Percentiles rank a stretch among this genome's conserved stretches.
phyloP scores from a whole-genome alignment of 2,888 invertebrate genomes.

The Hyposoter dolosus region DNA sequence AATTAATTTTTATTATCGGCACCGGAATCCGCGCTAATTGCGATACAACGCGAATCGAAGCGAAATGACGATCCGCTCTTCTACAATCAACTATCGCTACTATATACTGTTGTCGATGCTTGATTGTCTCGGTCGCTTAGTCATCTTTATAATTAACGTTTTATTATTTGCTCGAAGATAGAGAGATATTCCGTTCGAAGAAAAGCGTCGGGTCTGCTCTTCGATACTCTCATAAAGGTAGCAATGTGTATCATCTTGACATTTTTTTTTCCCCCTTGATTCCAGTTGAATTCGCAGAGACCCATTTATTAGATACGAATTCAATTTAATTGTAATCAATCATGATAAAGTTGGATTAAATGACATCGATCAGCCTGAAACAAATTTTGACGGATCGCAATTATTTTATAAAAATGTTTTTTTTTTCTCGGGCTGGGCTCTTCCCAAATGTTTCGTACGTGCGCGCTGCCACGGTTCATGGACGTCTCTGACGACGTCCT shows the following conservation, averaged over 20 bases:
- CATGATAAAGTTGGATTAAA: neutral
- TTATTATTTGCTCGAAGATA: conserved; percentile 61
- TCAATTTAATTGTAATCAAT: conserved; percentile 9
- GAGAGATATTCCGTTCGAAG: conserved; percentile 61
- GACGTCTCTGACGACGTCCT: neutral
- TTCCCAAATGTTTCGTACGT: neutral
- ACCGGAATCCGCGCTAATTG: conserved; percentile 76
- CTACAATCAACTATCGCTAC: conserved; percentile 43
- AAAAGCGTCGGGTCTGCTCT: conserved; percentile 49
- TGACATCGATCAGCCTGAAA: neutral
- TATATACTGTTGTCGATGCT: conserved; percentile 31
- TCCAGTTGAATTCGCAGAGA: neutral
- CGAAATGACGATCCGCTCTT: conserved; percentile 52
- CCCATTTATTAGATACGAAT: neutral
- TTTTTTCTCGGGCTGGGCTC: neutral
- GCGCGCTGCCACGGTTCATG: neutral
- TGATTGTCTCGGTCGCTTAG: conserved; percentile 57
- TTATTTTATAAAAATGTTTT: neutral
- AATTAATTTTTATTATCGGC: conserved; percentile 77
- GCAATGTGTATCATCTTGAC: neutral
- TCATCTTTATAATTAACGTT: conserved; percentile 67
- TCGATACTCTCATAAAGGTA: conserved; percentile 28
- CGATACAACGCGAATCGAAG: conserved; percentile 73
- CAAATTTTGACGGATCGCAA: neutral
- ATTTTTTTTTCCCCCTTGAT: neutral